A percentile compares a stretch with the other conserved stretches of the same genome.
Evolutionary conservation across 1,140 invertebrate genomes (phyloP).

Genomic region (Trichonephila clavata): DNA sequence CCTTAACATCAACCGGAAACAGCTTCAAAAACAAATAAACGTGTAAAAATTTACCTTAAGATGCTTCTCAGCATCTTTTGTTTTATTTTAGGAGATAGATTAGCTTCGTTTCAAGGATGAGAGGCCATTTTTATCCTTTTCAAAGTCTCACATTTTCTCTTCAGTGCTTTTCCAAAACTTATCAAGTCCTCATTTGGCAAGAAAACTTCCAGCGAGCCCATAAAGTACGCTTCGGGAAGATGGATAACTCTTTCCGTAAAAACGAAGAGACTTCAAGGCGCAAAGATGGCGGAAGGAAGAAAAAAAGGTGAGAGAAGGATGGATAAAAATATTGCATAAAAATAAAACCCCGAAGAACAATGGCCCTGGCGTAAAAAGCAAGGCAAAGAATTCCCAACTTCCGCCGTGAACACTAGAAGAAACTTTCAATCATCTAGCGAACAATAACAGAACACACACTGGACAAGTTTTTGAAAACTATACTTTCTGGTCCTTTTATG

Average conservation of each 20-base stretch:
- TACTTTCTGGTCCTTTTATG: slow-evolving; percentile 59
- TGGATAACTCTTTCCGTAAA: slow-evolving; percentile 49
- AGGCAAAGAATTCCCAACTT: slow-evolving; percentile 35
- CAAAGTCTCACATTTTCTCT: neutral
- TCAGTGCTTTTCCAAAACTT: neutral
- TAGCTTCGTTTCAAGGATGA: neutral
- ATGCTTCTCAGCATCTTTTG: neutral
- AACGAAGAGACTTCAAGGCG: slow-evolving; percentile 17
- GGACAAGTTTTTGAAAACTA: slow-evolving; percentile 71
- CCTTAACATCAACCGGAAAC: neutral
- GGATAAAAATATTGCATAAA: slow-evolving; percentile 31
- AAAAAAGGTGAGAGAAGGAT: neutral
- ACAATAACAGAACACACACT: slow-evolving; percentile 72
- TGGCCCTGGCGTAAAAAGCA: slow-evolving; percentile 43
- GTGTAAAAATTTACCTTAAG: neutral
- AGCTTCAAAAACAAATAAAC: neutral
- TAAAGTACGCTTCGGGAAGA: slow-evolving; percentile 28
- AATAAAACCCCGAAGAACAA: slow-evolving; percentile 55
- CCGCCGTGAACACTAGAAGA: slow-evolving; percentile 46
- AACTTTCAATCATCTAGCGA: slow-evolving; percentile 66
- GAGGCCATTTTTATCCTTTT: neutral
- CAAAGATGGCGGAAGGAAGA: neutral
- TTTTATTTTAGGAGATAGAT: neutral
- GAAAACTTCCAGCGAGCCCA: neutral
- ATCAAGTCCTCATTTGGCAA: slow-evolving; percentile 54